Base-by-base conservation (phyloP, 2,113 vertebrate genomes). In the Varanus salvator region DNA sequence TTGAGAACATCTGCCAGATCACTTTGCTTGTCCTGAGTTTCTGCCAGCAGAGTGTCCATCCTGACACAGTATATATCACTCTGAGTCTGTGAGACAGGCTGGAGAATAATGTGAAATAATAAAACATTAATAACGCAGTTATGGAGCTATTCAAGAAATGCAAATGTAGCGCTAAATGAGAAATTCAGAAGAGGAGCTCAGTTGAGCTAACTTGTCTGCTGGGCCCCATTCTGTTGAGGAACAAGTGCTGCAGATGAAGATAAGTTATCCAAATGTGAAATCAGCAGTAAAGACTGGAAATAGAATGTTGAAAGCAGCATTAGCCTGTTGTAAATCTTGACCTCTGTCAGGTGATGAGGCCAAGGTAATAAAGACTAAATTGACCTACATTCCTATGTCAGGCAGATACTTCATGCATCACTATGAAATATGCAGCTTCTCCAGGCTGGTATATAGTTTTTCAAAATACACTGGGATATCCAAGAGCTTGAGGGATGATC, bases 251-350 rank as follows among this genome's bases (percentile, higher is more conserved):
- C 81, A 87, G 90, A 69, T 75, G 89, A 80, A 92, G 78, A 87
- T 87, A 92, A 92, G 31, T 74, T 91, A 91, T 50, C 80, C 92
- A 90, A 84, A 50, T 69, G 82, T 91, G 86, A 93, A 91, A 92
- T 87, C 75, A 80, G 15, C 81, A 71, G 66, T 75, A 92, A 90
- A 87, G 85, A 92, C 92, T 90, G 57, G 34, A 86, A 89, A 8
- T 17, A 44, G 71, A 89, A 90, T 91, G 87, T 64, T 77, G 92
- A 93, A 91, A 90, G 64, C 64, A 74, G 54, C 60, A 90, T 69
- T 80, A 86, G 52, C 25, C 66, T 92, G 78, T 77, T 91, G 72
- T 84, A 86, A 74, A 69, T 54, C 66, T 54, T 83, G 34, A 86
- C 85, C 38, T 71, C 77, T 38, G 34, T 38, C 44, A 81, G 60